A percentile compares a stretch with the other conserved stretches of the same genome.
Evolutionary conservation across 1,140 invertebrate species (phyloP).

Genomic region (Sinonovacula constricta): DNA sequence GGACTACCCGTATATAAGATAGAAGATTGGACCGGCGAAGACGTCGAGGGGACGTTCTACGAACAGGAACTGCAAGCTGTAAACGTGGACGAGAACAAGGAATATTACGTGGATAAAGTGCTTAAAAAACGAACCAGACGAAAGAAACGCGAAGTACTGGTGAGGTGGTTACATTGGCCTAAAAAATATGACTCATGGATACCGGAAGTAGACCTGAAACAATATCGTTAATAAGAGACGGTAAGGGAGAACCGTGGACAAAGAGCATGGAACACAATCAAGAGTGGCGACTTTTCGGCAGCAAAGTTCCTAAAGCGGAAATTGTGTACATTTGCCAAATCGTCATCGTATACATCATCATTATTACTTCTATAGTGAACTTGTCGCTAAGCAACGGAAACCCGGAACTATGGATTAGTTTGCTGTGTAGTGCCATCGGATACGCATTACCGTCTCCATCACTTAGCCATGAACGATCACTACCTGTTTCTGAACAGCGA

Average conservation of each 20-base stretch:
- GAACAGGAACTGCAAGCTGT: conserved; percentile 14
- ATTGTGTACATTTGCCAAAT: conserved; percentile 6
- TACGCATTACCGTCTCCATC: not conserved
- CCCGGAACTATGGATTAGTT: conserved; percentile 8
- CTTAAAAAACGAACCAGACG: conserved; percentile 7
- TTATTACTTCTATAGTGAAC: conserved; percentile 17
- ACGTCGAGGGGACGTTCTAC: conserved; percentile 4
- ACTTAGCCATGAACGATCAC: no score
- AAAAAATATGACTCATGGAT: conserved; percentile 11
- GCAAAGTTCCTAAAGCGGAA: conserved; percentile 1
- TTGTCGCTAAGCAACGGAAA: conserved; percentile 14
- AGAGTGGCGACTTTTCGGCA: conserved; percentile 8
- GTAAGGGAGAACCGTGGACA: no score
- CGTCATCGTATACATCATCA: conserved; percentile 19
- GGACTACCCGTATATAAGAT: conserved; percentile 1
- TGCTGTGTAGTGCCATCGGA: conserved; percentile 1
- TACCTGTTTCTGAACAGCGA: conserved; percentile 1
- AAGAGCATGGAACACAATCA: not conserved
- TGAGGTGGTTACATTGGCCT: conserved; percentile 1
- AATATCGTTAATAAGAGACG: no score
- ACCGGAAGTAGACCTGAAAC: not conserved
- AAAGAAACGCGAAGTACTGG: conserved; percentile 7
- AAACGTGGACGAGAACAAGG: not conserved
- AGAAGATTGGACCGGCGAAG: not conserved
- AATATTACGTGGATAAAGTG: conserved; percentile 18